These are phyloP conservation scores for Epinotia brunnichana DNA, from an alignment of 2,888 invertebrate species.

Conservation along the genomic window DNA sequence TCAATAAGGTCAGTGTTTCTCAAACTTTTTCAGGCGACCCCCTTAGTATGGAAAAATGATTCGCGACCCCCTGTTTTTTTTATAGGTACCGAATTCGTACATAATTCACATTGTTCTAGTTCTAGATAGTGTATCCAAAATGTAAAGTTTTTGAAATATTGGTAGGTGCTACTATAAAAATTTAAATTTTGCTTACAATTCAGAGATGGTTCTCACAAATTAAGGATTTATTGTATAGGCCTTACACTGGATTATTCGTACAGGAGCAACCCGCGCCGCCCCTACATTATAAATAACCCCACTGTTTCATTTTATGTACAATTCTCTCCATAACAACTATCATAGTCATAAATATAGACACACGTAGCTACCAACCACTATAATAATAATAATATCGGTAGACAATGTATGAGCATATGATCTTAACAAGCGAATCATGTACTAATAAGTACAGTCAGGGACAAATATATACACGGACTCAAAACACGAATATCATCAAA, in stretches of 20 bases:
- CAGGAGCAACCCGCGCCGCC: slow-evolving; percentile 20
- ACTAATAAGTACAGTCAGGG: slow-evolving; percentile 8
- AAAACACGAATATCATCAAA: neutral
- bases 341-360: slow-evolving; percentile 35
- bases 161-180: no score
- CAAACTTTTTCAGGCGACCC: neutral
- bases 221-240: neutral
- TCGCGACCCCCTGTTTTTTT: neutral
- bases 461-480: neutral
- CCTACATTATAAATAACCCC: slow-evolving; percentile 18
- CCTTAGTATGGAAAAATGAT: neutral
- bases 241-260: neutral
- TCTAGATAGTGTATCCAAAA: no score
- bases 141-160: no score
- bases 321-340: slow-evolving; percentile 37
- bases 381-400: slow-evolving; percentile 35
- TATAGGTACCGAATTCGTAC: neutral
- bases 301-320: slow-evolving; percentile 30
- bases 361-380: slow-evolving; percentile 41
- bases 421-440: slow-evolving; percentile 24
- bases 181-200: no score
- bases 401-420: slow-evolving; percentile 39
- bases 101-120: neutral
- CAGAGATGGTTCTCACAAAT: neutral
- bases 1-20: neutral